phyloP scores from a whole-genome alignment of 2,888 invertebrate species.

The Epistrophe eligans region DNA sequence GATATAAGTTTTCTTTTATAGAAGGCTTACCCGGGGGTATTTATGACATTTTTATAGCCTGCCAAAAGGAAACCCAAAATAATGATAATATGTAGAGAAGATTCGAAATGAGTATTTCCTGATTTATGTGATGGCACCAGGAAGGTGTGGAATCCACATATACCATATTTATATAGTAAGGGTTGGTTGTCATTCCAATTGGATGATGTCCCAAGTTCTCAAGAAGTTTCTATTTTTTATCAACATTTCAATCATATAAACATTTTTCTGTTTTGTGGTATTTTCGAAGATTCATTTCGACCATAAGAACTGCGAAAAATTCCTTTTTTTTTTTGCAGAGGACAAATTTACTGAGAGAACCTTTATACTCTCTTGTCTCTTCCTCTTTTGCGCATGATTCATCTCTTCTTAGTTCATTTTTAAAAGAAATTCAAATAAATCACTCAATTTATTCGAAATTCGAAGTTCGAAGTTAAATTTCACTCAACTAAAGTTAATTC shows the following conservation, averaged over 20 bases:
- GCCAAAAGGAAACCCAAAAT: constrained; percentile 42
- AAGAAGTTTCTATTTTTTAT: background rate
- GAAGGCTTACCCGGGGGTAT: constrained; percentile 31
- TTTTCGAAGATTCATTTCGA: constrained; percentile 31
- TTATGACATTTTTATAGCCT: constrained; percentile 62
- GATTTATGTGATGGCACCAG: constrained; percentile 51
- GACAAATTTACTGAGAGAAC: background rate
- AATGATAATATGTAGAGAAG: constrained; percentile 60
- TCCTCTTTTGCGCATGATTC: constrained; percentile 39
- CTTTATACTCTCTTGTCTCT: constrained; percentile 4
- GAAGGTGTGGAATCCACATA: background rate
- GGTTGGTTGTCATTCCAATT: background rate
- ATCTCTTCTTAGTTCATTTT: constrained; percentile 32
- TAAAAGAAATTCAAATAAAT: background rate
- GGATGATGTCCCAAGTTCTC: constrained; percentile 65
- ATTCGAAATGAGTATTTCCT: constrained; percentile 63
- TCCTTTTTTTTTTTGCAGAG: background rate
- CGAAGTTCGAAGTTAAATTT: background rate
- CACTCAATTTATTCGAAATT: constrained; percentile 48
- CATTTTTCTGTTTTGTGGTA: background rate
- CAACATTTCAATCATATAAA: background rate
- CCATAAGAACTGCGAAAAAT: background rate
- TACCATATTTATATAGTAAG: background rate
- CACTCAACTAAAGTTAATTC: constrained; percentile 45
- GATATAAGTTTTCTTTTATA: background rate